Conservation (phyloP, 2,888 invertebrate species). For the Scaptomyza polygonia region DNA sequence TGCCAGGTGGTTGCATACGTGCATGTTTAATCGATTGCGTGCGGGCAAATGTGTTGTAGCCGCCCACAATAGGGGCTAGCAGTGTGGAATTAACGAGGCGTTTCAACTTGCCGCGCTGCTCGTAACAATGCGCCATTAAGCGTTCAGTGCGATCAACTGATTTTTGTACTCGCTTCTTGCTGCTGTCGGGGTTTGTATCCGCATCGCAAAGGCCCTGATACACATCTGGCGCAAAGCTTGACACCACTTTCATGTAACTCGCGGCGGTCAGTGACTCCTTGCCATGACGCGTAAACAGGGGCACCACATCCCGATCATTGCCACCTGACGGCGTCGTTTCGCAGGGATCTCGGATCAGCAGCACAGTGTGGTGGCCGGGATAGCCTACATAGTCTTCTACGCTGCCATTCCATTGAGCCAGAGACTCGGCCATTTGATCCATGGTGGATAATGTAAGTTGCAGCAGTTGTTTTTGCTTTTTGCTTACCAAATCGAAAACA, state of each 20-base stretch:
- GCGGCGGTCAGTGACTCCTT: constrained; percentile 88
- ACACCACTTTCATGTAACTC: constrained; percentile 91
- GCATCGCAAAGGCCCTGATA: constrained; percentile 92
- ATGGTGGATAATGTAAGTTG: constrained; percentile 90
- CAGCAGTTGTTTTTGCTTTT: constrained; percentile 86
- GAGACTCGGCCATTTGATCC: constrained; percentile 87
- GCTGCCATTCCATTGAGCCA: constrained; percentile 87
- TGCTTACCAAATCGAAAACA: constrained; percentile 87
- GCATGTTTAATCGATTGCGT: constrained; percentile 87
- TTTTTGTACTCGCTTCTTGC: constrained; percentile 89
- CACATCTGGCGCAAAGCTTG: constrained; percentile 91
- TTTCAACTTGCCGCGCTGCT: constrained; percentile 87
- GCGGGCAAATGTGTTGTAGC: constrained; percentile 88
- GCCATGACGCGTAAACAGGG: constrained; percentile 92
- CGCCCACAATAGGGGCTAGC: constrained; percentile 87
- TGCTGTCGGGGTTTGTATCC: constrained; percentile 85
- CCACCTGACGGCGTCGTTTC: constrained; percentile 88
- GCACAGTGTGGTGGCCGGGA: constrained; percentile 85
- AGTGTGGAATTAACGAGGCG: constrained; percentile 84
- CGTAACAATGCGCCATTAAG: constrained; percentile 89
- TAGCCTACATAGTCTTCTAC: constrained; percentile 89
- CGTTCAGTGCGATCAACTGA: constrained; percentile 88
- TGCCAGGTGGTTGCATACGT: constrained; percentile 84
- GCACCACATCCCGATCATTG: constrained; percentile 89
- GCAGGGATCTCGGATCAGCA: constrained; percentile 87